phyloP scores from a whole-genome alignment of 2,888 invertebrate genomes.

The Hyposoter dolosus region DNA sequence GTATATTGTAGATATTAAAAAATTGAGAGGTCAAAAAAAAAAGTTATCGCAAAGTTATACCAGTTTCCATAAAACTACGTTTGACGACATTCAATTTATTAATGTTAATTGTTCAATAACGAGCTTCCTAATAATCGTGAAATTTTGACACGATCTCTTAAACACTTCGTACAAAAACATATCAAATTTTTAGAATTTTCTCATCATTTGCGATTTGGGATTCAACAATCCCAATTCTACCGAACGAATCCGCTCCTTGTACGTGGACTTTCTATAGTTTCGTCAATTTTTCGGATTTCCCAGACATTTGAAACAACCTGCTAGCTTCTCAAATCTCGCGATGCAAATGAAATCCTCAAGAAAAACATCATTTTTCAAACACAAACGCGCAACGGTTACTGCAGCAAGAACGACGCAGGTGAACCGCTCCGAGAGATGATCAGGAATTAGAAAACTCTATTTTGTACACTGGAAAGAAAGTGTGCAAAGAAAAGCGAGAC shows the following conservation, averaged over 20 bases:
- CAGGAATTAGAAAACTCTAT: conserved; percentile 39
- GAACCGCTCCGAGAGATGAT: conserved; percentile 9
- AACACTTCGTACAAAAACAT: too few species aligned
- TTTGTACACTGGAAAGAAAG: conserved; percentile 31
- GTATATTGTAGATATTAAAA: too few species aligned
- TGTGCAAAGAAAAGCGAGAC: conserved; percentile 17
- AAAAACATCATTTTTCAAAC: conserved; percentile 33
- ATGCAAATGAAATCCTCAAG: conserved; percentile 46
- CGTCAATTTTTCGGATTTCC: conserved; percentile 49
- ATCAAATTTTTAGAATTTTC: too few species aligned
- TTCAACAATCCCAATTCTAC: conserved; percentile 39
- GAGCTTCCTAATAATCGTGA: too few species aligned
- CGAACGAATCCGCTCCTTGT: conserved; percentile 26
- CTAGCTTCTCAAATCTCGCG: not conserved
- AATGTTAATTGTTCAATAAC: too few species aligned
- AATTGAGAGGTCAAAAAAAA: too few species aligned
- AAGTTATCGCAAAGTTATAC: too few species aligned
- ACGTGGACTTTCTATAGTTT: conserved; percentile 61
- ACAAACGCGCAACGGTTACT: not conserved
- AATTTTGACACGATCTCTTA: too few species aligned
- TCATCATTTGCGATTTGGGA: too few species aligned
- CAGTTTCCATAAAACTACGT: too few species aligned
- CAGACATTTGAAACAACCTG: not conserved
- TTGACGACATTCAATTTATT: too few species aligned
- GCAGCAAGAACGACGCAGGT: not conserved